These are phyloP conservation scores for Ephestia elutella DNA, from an alignment of 1,140 invertebrate genomes.

Conservation along the genomic window DNA sequence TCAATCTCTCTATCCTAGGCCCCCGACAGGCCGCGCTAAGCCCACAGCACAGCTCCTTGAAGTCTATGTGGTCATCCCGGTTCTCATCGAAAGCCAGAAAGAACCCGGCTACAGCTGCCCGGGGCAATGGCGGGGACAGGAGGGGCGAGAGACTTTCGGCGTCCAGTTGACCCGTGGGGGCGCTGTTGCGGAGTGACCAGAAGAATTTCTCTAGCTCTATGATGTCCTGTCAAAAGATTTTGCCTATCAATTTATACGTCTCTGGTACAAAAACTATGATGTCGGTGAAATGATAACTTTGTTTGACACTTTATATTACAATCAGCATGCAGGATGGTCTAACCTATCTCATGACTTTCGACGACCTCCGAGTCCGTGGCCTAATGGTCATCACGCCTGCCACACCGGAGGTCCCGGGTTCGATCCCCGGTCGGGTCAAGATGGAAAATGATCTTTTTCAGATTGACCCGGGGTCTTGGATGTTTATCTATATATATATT, in stretches of 20 bases:
- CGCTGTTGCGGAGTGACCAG: conserved; percentile 84
- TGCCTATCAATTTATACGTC: conserved; percentile 36
- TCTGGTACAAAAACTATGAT: too few relatives aligned
- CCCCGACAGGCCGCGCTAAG: conserved; percentile 91
- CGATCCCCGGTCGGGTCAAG: too few relatives aligned
- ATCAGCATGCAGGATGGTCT: too few relatives aligned
- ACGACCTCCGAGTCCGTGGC: too few relatives aligned
- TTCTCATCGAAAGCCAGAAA: conserved; percentile 94
- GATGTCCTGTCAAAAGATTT: conserved; percentile 79
- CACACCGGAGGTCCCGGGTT: too few relatives aligned
- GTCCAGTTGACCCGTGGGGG: conserved; percentile 85
- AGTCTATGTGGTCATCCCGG: conserved; percentile 90
- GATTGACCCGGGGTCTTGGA: too few relatives aligned
- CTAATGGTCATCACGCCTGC: too few relatives aligned
- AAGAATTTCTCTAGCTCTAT: conserved; percentile 91
- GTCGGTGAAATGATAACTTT: too few relatives aligned
- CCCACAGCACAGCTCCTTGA: conserved; percentile 93
- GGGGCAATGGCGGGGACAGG: conserved; percentile 85
- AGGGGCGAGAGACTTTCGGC: conserved; percentile 81
- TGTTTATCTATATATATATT: too few relatives aligned
- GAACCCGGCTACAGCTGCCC: conserved; percentile 79
- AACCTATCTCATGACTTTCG: too few relatives aligned
- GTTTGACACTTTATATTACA: too few relatives aligned
- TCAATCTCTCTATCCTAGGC: conserved; percentile 86
- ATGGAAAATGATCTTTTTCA: too few relatives aligned